phyloP scores from a whole-genome alignment of 2,113 vertebrate species.

The Mugil cephalus region DNA sequence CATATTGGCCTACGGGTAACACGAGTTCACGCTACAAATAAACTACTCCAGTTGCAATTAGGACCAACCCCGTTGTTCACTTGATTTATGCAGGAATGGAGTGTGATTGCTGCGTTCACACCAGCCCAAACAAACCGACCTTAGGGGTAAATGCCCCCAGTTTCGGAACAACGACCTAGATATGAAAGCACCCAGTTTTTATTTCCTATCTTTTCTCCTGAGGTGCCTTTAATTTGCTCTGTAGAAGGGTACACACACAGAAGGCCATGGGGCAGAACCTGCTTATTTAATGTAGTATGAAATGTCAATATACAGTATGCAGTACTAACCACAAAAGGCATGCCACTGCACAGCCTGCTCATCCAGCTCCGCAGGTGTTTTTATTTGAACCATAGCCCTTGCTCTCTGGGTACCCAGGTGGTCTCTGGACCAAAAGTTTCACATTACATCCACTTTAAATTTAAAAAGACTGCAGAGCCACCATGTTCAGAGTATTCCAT shows the following conservation, averaged over 20 bases:
- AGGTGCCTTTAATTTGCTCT: slow-evolving; percentile 75
- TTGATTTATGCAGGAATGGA: no score
- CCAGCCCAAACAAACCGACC: no score
- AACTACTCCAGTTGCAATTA: no score
- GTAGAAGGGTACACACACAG: slow-evolving; percentile 62
- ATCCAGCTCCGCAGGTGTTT: slow-evolving; percentile 26
- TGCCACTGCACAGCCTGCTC: slow-evolving; percentile 45
- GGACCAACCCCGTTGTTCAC: no score
- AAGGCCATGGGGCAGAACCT: slow-evolving; percentile 54
- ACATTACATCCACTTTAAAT: slow-evolving; percentile 22
- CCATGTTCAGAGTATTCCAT: neutral
- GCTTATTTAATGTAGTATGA: slow-evolving; percentile 69
- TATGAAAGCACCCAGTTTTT: slow-evolving; percentile 18
- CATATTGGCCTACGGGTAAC: no score
- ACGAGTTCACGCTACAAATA: no score
- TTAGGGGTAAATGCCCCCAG: no score
- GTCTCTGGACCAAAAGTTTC: slow-evolving; percentile 10
- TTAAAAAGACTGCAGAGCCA: slow-evolving; percentile 9
- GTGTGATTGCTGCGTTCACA: no score
- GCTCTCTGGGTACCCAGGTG: neutral
- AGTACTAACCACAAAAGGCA: slow-evolving; percentile 65
- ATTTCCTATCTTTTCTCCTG: slow-evolving; percentile 62
- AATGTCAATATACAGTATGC: slow-evolving; percentile 70
- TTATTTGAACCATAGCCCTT: slow-evolving; percentile 38
- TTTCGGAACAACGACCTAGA: neutral